Percentiles rank a stretch among this genome's conserved stretches.
Conservation (phyloP, 1,140 invertebrate species). For the Elysia chlorotica region DNA sequence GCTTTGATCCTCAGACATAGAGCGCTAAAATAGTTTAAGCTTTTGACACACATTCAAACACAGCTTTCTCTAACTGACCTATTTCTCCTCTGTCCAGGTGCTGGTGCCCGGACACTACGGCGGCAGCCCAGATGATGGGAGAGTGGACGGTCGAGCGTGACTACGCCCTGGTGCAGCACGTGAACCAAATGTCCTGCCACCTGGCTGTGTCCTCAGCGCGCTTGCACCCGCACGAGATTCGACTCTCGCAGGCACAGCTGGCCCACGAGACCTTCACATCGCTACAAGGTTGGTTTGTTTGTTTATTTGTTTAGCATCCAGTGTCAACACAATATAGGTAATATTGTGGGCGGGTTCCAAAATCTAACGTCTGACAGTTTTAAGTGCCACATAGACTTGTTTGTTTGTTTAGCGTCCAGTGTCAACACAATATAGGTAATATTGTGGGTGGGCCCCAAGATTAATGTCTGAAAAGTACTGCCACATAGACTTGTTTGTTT, state of each 20-base stretch:
- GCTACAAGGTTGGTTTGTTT: constrained; percentile 61
- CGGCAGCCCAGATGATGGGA: constrained; percentile 50
- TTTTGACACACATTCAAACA: no score
- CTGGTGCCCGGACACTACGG: constrained; percentile 52
- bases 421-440: no score
- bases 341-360: no score
- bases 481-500: no score
- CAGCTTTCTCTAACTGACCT: no score
- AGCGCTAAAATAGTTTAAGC: no score
- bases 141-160: constrained; percentile 60
- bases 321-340: background rate
- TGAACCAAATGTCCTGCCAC: constrained; percentile 51
- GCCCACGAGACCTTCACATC: constrained; percentile 44
- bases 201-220: constrained; percentile 52
- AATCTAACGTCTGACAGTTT: no score
- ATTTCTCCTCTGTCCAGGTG: constrained; percentile 35
- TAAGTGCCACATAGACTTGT: no score
- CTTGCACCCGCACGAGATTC: constrained; percentile 59
- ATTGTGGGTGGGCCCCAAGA: no score
- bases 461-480: no score
- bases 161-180: constrained; percentile 47
- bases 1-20: no score
- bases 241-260: constrained; percentile 45
- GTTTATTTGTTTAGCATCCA: no score
- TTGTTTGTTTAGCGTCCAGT: background rate